phyloP scores from a whole-genome alignment of 2,888 invertebrate genomes.

The Hemicrepidius hirtus region DNA sequence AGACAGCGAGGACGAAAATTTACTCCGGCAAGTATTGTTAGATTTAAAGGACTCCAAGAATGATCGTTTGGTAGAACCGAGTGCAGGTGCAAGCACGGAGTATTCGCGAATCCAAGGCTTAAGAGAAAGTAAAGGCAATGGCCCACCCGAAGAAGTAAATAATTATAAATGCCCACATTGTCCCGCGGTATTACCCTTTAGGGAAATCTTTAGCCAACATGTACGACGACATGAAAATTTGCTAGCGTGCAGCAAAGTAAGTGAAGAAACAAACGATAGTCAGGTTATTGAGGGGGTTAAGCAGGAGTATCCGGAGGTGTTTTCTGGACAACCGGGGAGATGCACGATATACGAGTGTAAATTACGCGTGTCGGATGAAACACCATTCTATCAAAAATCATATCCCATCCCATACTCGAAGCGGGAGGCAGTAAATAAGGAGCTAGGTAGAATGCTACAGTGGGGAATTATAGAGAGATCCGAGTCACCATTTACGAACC shows the following conservation, averaged over 20 bases:
- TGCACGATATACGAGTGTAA: slow-evolving; percentile 10
- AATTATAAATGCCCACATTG: neutral
- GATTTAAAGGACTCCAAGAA: too few species aligned
- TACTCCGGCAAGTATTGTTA: too few species aligned
- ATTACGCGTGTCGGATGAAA: slow-evolving; percentile 8
- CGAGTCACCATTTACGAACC: slow-evolving; percentile 35
- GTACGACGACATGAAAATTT: neutral
- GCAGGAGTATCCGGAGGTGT: neutral
- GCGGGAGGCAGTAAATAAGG: slow-evolving; percentile 19
- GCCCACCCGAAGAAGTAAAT: neutral
- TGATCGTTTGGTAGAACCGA: too few species aligned
- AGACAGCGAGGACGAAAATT: too few species aligned
- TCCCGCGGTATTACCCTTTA: neutral
- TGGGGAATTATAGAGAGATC: slow-evolving; percentile 39
- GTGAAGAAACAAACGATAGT: neutral
- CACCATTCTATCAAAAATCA: slow-evolving; percentile 14
- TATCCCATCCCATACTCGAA: slow-evolving; percentile 39
- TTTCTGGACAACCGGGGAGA: slow-evolving; percentile 7
- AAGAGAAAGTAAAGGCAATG: too few species aligned
- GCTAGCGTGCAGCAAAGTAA: neutral
- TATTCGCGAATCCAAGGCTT: too few species aligned
- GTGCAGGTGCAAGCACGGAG: too few species aligned
- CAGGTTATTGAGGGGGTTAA: neutral
- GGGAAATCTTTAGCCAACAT: neutral
- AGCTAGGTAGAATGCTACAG: slow-evolving; percentile 33